These are phyloP conservation scores for Microcebus griseorufus DNA, from an alignment of 2,113 vertebrate species.

Conservation along the genomic window DNA sequence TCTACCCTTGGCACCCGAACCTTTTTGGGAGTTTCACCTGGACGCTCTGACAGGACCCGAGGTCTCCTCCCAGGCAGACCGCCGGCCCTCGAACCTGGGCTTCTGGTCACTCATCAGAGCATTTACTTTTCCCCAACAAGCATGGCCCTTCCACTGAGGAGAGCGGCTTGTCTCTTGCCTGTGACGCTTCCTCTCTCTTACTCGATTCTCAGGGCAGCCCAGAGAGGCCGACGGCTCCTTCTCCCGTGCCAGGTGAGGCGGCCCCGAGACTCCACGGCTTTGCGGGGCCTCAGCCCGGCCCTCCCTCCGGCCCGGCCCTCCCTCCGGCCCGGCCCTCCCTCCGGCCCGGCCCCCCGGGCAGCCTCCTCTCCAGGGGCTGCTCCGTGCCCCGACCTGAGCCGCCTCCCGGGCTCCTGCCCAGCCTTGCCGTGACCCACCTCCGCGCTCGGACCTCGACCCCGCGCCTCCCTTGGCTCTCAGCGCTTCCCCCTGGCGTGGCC, in stretches of 20 bases:
- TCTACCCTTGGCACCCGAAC: not conserved
- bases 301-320: too few species aligned
- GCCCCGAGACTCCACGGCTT: not conserved
- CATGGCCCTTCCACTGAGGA: not conserved
- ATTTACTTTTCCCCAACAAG: not conserved
- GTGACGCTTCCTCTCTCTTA: not conserved
- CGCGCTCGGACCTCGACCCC: too few species aligned
- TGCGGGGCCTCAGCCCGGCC: too few species aligned
- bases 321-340: too few species aligned
- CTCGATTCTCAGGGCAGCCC: not conserved
- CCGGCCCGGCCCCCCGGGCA: too few species aligned
- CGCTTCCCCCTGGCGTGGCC: too few species aligned
- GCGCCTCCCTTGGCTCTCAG: too few species aligned
- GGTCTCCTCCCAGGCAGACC: not conserved
- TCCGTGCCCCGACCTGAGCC: too few species aligned
- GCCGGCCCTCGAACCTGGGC: not conserved
- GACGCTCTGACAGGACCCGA: not conserved
- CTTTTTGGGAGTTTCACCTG: not conserved
- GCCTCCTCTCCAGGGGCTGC: too few species aligned
- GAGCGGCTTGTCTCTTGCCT: not conserved
- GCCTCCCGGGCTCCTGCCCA: too few species aligned
- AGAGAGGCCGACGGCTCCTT: not conserved
- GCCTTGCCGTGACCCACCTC: too few species aligned
- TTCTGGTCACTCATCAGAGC: not conserved
- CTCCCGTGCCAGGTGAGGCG: too few species aligned